Evolutionary conservation across 2,888 invertebrate genomes (phyloP), one percentile per base, ranked within the genome.

Genomic region (Pristionchus arcanus): DNA sequence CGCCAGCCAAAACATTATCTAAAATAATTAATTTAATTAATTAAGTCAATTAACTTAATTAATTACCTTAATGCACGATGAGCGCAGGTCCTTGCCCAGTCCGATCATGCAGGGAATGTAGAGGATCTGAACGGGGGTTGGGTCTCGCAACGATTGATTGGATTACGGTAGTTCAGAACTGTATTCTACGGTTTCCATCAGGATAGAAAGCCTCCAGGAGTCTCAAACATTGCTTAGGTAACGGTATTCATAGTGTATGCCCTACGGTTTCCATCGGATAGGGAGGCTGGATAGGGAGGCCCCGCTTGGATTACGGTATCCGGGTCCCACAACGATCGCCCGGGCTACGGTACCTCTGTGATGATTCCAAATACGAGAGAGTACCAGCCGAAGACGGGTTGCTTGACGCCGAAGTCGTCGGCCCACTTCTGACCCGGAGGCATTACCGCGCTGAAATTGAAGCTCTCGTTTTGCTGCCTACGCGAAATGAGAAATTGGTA

Each of bases 81-180:
- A 74, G 25, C 74, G 74, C 37, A 74, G 37, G 25, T 74, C 74
- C 37, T 25, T 74, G 74, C 74, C 74, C 34, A 74, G 37, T 2
- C 74, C 74, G n/a, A 77, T 77, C 77, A 77, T 81, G 28, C 81
- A 81, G 28, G 81, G 81, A 21, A 81, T 77, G 77, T 77, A 77
- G 21, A 81, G 81, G 16, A 81, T 81, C 81, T 81, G n/a, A 81
- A 81, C 15, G 28, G n/a, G 15, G 37, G 21, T 11, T 49, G 25
- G 13, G 49, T 53, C 9, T 34, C 37, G 15, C n/a, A n/a, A 53
- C 4, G 19, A 53, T 42, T 28, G 21, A 53, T 28, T 49, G 49
- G 42, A 1, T 77, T n/a, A 68, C 68, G 68, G 31, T 31, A 68
- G n/a, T n/a, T n/a, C n/a, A n/a, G n/a, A n/a, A n/a, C n/a, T n/a